A percentile compares a stretch with the other conserved stretches of the same genome.
These are phyloP conservation scores for Selenia dentaria DNA, from an alignment of 2,888 invertebrate species.

Conservation along the genomic window DNA sequence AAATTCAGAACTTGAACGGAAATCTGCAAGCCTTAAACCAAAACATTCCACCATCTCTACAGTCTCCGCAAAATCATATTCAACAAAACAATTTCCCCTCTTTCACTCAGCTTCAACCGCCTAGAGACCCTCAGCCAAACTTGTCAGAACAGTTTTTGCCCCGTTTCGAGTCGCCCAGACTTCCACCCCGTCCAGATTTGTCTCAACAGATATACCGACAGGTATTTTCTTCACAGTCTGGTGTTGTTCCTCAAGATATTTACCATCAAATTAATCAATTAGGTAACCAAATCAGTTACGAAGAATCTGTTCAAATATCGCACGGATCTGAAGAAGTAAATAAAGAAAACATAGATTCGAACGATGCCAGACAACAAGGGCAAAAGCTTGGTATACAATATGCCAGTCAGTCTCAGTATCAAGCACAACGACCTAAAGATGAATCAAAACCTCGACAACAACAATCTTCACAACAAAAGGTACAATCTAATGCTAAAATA, in stretches of 20 bases:
- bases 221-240: slow-evolving; percentile 17
- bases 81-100: slow-evolving; percentile 1
- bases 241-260: slow-evolving; percentile 26
- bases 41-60: slow-evolving; percentile 3
- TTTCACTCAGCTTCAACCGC: slow-evolving; percentile 3
- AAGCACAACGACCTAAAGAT: slow-evolving; percentile 12
- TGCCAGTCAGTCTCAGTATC: slow-evolving; percentile 2
- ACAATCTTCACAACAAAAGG: slow-evolving; percentile 13
- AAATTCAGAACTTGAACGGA: slow-evolving; percentile 11
- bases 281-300: slow-evolving; percentile 14
- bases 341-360: not conserved
- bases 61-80: not conserved
- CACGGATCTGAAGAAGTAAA: slow-evolving; percentile 5
- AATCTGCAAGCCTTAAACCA: slow-evolving; percentile 8
- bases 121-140: slow-evolving; percentile 1
- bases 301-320: slow-evolving; percentile 12
- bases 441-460: slow-evolving; percentile 6
- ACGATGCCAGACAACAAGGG: not conserved
- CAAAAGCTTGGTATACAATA: slow-evolving; percentile 6
- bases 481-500: too few relatives aligned
- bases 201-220: slow-evolving; percentile 27
- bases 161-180: slow-evolving; percentile 3
- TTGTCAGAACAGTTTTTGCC: slow-evolving; percentile 12
- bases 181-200: slow-evolving; percentile 13
- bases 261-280: slow-evolving; percentile 27